phyloP scores from a whole-genome alignment of 2,797 vertebrate species.

The Spinus pinus region DNA sequence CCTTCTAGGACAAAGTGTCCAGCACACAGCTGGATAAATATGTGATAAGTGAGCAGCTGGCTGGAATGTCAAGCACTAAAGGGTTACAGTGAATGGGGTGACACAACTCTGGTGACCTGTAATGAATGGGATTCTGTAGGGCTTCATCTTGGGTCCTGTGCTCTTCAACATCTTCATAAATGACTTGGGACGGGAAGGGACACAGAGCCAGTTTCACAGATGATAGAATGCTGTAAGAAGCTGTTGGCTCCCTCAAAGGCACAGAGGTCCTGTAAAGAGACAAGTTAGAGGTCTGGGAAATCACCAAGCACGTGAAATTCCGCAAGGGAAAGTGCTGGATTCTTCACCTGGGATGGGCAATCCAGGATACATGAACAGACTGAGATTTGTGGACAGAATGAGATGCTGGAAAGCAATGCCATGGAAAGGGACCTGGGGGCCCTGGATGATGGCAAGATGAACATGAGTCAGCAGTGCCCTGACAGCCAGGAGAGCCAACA shows the following conservation, averaged over 20 bases:
- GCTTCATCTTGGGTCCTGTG: background rate
- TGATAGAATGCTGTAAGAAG: background rate
- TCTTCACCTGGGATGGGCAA: background rate
- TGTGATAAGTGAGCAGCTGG: background rate
- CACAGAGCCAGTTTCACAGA: rapidly evolving
- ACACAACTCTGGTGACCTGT: background rate
- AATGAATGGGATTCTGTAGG: background rate
- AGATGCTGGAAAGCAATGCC: background rate
- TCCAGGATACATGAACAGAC: too few relatives aligned
- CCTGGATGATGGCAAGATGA: rapidly evolving
- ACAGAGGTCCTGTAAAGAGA: background rate
- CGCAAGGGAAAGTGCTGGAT: background rate
- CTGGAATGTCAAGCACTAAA: background rate
- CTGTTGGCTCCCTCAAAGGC: background rate
- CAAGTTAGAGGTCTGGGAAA: background rate
- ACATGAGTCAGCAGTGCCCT: background rate
- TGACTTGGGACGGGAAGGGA: background rate
- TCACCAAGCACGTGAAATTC: background rate
- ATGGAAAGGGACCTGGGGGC: rapidly evolving
- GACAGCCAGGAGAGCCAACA: rapidly evolving
- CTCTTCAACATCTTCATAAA: background rate
- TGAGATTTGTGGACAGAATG: background rate
- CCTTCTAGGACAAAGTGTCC: background rate
- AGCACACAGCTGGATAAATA: background rate
- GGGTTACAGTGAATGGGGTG: background rate